Conservation (phyloP, 2,888 invertebrate species). For the Lithophane semibrunnea region DNA sequence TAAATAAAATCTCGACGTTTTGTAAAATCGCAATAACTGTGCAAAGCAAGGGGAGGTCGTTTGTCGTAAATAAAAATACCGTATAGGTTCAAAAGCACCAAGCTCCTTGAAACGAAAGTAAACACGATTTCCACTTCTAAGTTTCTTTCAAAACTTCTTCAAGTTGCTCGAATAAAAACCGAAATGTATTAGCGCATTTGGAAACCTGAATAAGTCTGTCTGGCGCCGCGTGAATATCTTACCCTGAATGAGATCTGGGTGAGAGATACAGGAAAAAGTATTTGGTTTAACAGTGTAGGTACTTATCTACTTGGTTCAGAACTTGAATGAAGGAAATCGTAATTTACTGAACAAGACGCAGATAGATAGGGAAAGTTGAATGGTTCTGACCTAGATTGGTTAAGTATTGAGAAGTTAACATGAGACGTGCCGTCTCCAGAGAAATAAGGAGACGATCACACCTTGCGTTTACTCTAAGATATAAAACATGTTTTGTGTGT, state of each 20-base stretch:
- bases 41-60: too few relatives aligned
- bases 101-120: conserved; percentile 10
- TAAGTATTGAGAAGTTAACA: background rate
- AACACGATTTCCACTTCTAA: conserved; percentile 9
- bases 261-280: conserved; percentile 21
- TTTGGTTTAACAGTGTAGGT: conserved; percentile 8
- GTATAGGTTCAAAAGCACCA: background rate
- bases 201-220: conserved; percentile 22
- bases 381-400: background rate
- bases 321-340: conserved; percentile 4
- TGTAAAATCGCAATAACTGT: too few relatives aligned
- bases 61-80: too few relatives aligned
- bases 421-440: background rate
- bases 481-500: background rate
- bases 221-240: conserved; percentile 44
- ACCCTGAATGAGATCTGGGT: conserved; percentile 27
- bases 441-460: background rate
- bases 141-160: conserved; percentile 43
- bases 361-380: background rate
- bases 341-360: conserved; percentile 11
- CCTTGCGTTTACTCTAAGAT: background rate
- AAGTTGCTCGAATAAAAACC: conserved; percentile 41
- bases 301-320: background rate
- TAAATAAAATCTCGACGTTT: too few relatives aligned
- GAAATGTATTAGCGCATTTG: conserved; percentile 37